Evolutionary conservation across 2,888 invertebrate genomes (phyloP).

Genomic region (Sphecodes monilicornis): DNA sequence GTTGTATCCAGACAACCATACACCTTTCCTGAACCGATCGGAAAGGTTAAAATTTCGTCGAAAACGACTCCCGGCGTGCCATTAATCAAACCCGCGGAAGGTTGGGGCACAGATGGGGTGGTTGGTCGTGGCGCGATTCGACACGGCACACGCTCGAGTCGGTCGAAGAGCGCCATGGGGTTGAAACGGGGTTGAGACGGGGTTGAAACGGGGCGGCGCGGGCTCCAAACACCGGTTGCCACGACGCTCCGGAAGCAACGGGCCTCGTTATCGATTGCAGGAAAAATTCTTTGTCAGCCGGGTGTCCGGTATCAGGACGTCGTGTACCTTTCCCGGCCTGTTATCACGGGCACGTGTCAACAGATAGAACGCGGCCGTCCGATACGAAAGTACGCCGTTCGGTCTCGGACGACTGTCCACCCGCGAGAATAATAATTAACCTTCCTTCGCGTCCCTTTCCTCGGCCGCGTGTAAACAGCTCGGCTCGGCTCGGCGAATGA

Average conservation of each 20-base stretch:
- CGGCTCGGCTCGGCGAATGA: constrained; percentile 13
- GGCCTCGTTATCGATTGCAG: constrained; percentile 59
- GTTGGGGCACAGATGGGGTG: background rate
- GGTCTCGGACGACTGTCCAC: constrained; percentile 22
- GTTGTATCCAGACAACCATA: background rate
- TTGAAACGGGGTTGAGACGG: constrained; percentile 13
- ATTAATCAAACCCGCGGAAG: constrained; percentile 4
- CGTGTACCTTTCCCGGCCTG: constrained; percentile 16
- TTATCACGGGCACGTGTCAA: constrained; percentile 52
- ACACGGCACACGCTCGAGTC: background rate
- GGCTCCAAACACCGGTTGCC: constrained; percentile 53
- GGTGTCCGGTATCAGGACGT: constrained; percentile 20
- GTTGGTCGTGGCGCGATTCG: constrained; percentile 12
- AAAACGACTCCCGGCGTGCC: background rate
- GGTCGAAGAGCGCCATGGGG: constrained; percentile 16
- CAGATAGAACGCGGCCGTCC: background rate
- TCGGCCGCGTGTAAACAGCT: constrained; percentile 62
- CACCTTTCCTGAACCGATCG: background rate
- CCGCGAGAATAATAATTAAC: constrained; percentile 62
- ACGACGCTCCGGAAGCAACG: constrained; percentile 50
- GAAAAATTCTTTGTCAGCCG: constrained; percentile 58
- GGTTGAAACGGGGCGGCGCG: constrained; percentile 35
- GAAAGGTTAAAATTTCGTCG: constrained; percentile 10
- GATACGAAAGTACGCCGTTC: constrained; percentile 16
- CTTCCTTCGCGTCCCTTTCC: constrained; percentile 26